phyloP scores from a whole-genome alignment of 1,140 invertebrate species.

The Drosophila kurseongensis region DNA sequence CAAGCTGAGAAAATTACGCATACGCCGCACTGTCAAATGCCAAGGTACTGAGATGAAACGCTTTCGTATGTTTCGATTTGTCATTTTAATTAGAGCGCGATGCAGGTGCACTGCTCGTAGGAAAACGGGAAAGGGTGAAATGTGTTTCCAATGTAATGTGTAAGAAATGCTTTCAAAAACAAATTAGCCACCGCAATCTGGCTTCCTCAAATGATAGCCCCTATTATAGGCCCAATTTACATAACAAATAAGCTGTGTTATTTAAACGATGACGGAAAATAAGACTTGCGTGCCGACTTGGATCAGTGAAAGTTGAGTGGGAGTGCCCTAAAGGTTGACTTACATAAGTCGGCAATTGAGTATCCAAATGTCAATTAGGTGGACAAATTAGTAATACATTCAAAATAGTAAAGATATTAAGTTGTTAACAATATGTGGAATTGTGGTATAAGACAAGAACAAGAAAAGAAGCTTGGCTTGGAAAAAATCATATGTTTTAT shows the following conservation, averaged over 20 bases:
- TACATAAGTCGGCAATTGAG: slow-evolving; percentile 34
- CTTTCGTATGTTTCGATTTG: slow-evolving; percentile 44
- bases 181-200: slow-evolving; percentile 19
- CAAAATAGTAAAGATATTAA: too few species aligned
- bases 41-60: slow-evolving; percentile 22
- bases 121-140: not conserved
- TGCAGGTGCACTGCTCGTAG: slow-evolving; percentile 9
- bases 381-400: too few species aligned
- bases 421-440: too few species aligned
- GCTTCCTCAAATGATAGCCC: slow-evolving; percentile 30
- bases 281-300: slow-evolving; percentile 21
- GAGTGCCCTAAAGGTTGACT: slow-evolving; percentile 30
- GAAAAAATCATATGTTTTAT: too few species aligned
- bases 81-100: slow-evolving; percentile 56
- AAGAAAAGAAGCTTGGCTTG: not conserved
- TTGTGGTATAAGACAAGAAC: not conserved
- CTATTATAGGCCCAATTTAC: slow-evolving; percentile 39
- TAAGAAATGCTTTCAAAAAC: slow-evolving; percentile 10
- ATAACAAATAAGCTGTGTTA: slow-evolving; percentile 20
- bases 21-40: slow-evolving; percentile 24
- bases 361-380: slow-evolving; percentile 61
- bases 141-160: not conserved
- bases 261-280: slow-evolving; percentile 1
- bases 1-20: slow-evolving; percentile 44
- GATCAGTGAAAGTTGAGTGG: slow-evolving; percentile 9